These are phyloP conservation scores for Caenorhabditis sp. DNA, from an alignment of 2,888 invertebrate species.

Conservation along the genomic window DNA sequence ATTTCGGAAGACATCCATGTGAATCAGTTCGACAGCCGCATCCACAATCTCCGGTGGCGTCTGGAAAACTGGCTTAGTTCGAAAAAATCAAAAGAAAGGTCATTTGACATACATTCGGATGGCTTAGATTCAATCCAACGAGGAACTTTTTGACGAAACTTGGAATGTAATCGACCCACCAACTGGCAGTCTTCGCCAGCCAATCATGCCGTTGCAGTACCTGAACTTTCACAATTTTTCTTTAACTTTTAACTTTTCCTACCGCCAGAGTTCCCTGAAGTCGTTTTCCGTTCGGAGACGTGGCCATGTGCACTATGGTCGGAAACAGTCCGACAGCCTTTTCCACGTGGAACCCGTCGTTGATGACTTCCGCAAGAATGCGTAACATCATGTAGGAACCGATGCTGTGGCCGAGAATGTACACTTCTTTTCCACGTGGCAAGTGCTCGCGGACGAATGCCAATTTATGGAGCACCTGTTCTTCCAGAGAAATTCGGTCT, in stretches of 20 bases:
- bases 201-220: slow-evolving; percentile 68
- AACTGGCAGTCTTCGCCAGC: slow-evolving; percentile 63
- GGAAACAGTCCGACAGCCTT: slow-evolving; percentile 73
- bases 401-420: slow-evolving; percentile 74
- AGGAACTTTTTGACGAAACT: slow-evolving; percentile 60
- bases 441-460: slow-evolving; percentile 70
- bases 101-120: slow-evolving; percentile 21
- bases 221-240: too few relatives aligned
- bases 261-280: slow-evolving; percentile 64
- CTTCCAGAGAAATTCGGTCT: slow-evolving; percentile 71
- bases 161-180: slow-evolving; percentile 69
- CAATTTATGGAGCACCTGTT: slow-evolving; percentile 72
- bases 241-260: neutral
- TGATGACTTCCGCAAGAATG: slow-evolving; percentile 62
- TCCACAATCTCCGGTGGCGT: slow-evolving; percentile 61
- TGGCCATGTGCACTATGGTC: slow-evolving; percentile 74
- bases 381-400: slow-evolving; percentile 72
- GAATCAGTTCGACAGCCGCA: slow-evolving; percentile 63
- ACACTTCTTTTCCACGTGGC: slow-evolving; percentile 60
- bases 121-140: slow-evolving; percentile 54
- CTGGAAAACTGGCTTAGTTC: slow-evolving; percentile 20
- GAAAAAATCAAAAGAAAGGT: neutral
- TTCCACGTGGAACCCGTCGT: slow-evolving; percentile 61
- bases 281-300: slow-evolving; percentile 71
- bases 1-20: slow-evolving; percentile 68